Conservation (phyloP, 2,797 vertebrate species). For the Limnodromus scolopaceus region DNA sequence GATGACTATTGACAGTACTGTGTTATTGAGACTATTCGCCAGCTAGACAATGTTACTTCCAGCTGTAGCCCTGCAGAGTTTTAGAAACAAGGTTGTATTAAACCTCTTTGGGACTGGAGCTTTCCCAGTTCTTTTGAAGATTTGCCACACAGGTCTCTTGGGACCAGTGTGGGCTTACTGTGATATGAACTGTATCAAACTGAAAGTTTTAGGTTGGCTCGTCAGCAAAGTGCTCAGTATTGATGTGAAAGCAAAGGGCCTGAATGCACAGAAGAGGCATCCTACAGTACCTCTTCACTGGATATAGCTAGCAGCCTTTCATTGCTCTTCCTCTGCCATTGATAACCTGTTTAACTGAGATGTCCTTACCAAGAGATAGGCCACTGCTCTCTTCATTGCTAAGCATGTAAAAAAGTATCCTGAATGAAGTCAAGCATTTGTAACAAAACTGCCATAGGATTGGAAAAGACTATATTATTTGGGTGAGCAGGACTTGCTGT, state of each 20-base stretch:
- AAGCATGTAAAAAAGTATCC: not conserved
- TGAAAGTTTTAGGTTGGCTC: not conserved
- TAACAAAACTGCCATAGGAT: not conserved
- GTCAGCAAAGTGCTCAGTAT: not conserved
- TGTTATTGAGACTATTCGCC: not conserved
- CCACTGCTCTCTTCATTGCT: not conserved
- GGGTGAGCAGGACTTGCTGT: not conserved
- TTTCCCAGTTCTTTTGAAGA: not conserved
- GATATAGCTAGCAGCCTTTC: not conserved
- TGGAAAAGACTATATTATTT: not conserved
- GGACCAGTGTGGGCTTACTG: not conserved
- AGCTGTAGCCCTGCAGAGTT: not conserved
- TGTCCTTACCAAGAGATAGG: not conserved
- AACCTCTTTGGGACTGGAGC: not conserved
- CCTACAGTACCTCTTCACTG: not conserved
- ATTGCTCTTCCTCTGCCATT: not conserved
- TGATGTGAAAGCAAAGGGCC: not conserved
- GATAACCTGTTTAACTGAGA: not conserved
- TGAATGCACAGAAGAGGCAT: not conserved
- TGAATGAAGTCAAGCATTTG: not conserved
- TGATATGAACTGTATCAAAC: not conserved
- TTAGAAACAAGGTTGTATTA: not conserved
- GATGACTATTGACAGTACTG: not conserved
- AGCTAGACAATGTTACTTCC: not conserved
- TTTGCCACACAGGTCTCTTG: not conserved